phyloP scores from a whole-genome alignment of 2,888 invertebrate species.

The Ectemnius continuus region DNA sequence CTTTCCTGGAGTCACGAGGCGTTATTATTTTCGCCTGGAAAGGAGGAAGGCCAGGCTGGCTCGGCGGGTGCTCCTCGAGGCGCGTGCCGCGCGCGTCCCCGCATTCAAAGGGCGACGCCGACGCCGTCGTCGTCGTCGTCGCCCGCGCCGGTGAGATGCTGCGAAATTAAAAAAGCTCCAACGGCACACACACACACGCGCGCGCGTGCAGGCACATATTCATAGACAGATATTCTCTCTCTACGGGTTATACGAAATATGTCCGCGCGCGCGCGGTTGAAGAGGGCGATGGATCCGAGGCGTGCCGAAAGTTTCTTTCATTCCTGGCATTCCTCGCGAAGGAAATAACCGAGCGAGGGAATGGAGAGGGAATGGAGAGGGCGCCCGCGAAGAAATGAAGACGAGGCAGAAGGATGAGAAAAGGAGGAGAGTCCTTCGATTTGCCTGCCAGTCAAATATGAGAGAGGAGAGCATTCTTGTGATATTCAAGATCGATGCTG shows the following conservation, averaged over 20 bases:
- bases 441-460: not conserved
- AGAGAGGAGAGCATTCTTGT: not conserved
- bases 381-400: not conserved
- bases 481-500: not conserved
- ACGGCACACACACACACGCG: not conserved
- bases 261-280: not conserved
- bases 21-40: conserved; percentile 3
- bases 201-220: too few relatives aligned
- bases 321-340: not conserved
- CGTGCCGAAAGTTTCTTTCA: not conserved
- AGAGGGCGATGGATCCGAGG: not conserved
- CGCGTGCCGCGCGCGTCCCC: not conserved
- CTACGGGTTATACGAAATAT: not conserved
- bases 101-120: not conserved
- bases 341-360: too few relatives aligned
- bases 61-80: not conserved
- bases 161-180: not conserved
- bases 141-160: not conserved
- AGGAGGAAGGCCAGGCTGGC: not conserved
- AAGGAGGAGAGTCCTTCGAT: not conserved
- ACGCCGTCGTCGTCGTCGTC: too few relatives aligned
- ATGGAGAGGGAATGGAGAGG: too few relatives aligned
- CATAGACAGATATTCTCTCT: not conserved
- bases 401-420: not conserved
- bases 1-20: conserved; percentile 3